Percentiles rank a stretch among this genome's conserved stretches.
phyloP scores from a whole-genome alignment of 2,888 invertebrate genomes.

The Leptinotarsa haldemani region DNA sequence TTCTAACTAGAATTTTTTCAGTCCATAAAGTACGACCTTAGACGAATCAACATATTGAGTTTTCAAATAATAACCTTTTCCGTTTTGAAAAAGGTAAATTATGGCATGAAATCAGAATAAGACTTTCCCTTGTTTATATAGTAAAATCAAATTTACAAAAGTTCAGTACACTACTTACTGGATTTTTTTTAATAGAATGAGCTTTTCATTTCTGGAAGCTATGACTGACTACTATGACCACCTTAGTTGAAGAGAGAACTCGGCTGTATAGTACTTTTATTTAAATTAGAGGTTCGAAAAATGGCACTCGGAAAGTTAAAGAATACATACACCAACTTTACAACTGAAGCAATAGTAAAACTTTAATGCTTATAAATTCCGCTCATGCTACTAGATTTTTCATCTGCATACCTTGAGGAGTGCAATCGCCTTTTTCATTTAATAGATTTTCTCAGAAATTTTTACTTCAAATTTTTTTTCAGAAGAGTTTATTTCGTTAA shows the following conservation, averaged over 20 bases:
- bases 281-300: background rate
- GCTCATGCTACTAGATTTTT: no score
- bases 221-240: background rate
- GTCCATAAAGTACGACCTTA: conserved; percentile 28
- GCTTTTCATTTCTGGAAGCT: background rate
- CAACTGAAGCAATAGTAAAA: no score
- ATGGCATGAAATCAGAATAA: background rate
- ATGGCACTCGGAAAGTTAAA: background rate
- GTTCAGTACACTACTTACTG: background rate
- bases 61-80: background rate
- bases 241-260: background rate
- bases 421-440: no score
- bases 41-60: conserved; percentile 15
- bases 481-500: no score
- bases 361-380: no score
- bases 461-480: no score
- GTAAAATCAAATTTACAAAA: no score
- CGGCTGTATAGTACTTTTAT: background rate
- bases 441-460: no score
- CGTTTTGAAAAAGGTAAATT: background rate
- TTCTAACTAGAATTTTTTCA: conserved; percentile 44
- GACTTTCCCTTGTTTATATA: background rate
- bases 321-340: no score
- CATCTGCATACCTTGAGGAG: no score
- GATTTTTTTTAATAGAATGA: background rate